Base-by-base conservation (phyloP, 2,888 invertebrate species). In the Caenorhabditis virilis region DNA sequence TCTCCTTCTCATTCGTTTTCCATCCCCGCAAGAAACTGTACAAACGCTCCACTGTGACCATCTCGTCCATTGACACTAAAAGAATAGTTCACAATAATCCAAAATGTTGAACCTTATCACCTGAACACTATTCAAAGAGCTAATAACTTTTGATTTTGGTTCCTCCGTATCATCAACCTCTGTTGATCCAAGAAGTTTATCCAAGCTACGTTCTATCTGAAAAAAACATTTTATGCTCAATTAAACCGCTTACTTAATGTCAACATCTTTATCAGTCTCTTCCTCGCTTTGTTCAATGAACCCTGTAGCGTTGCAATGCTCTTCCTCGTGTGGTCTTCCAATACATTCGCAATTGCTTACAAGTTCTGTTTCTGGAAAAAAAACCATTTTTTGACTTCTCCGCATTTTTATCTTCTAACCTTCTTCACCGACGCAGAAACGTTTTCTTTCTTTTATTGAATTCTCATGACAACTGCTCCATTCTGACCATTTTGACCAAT, bases 41-140 rank as follows among this genome's bases (percentile, higher is more conserved):
- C 76, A 76, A 25, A 69, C 72, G 38, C 67, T 67, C 74, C 74
- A 76, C 45, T 68, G 73, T 18, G 70, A 71, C 76, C 76, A 76
- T 36, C 66, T 51, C 3, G 73, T 74, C 76, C 76, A 76, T 35
- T 68, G 64, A 51, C 76, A 76, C 49, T 62, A 46, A 60, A 62
- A 22, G 22, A 46, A 25, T n/a, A 5, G 39, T 45, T n/a, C 13
- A 43, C 20, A 13, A 26, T n/a, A 63, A 56, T 57, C 57, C 51
- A n/a, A n/a, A n/a, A n/a, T n/a, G n/a, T n/a, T n/a, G n/a, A n/a
- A n/a, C n/a, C n/a, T n/a, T n/a, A n/a, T n/a, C n/a, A n/a, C n/a
- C n/a, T n/a, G n/a, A 63, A 63, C 49, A 26, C 35, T 25, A 4
- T 25, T 25, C 5, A 49, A 33, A 0, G 35, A 25, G 16, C 62